Evolutionary conservation across 2,113 vertebrate species (phyloP).

Genomic region (Pongo abelii): DNA sequence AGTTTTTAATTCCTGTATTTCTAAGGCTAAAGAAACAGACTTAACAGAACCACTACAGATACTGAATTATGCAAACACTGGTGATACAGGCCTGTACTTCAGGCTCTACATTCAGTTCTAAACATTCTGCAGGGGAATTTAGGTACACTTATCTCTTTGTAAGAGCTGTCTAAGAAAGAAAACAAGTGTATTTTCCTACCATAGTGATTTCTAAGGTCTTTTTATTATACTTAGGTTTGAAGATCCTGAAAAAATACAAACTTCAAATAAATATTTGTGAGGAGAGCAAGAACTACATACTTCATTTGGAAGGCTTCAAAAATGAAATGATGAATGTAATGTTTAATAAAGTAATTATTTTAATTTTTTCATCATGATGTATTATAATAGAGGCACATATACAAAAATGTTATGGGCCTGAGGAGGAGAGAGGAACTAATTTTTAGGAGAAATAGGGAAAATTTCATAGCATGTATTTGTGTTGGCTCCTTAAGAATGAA

Average conservation of each 20-base stretch:
- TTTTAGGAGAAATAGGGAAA: neutral
- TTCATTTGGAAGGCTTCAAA: constrained; percentile 14
- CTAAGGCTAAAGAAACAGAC: neutral
- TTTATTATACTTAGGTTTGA: neutral
- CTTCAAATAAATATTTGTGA: constrained; percentile 26
- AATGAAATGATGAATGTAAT: neutral
- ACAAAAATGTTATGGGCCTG: neutral
- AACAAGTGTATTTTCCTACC: neutral
- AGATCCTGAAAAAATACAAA: neutral
- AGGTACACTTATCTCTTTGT: neutral
- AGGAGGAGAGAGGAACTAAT: neutral
- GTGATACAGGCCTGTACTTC: neutral
- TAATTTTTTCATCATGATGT: neutral
- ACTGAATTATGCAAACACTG: neutral
- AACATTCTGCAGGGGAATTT: neutral
- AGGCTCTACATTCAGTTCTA: neutral
- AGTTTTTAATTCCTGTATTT: constrained; percentile 19
- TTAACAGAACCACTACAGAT: neutral
- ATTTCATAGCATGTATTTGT: neutral
- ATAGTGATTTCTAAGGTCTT: neutral
- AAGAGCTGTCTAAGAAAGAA: neutral
- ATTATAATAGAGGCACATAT: neutral
- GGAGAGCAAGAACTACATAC: neutral
- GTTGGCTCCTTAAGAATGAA: neutral
- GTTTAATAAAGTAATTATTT: neutral